Evolutionary conservation across 2,797 vertebrate genomes (phyloP).

Genomic region (Amphiprion clarkii): DNA sequence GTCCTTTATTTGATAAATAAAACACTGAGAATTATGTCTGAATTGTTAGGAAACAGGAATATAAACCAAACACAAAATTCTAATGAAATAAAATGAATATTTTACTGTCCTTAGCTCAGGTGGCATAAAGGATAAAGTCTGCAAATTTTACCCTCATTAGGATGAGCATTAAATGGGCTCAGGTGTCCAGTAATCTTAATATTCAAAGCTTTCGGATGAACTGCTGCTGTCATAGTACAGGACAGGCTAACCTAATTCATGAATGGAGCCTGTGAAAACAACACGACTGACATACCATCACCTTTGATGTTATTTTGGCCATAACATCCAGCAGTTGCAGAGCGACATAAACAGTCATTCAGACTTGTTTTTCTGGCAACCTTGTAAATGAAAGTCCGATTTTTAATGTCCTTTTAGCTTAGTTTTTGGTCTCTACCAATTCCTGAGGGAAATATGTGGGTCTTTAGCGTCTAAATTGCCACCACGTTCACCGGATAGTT

Average conservation of each 20-base stretch:
- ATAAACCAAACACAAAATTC: too few relatives aligned
- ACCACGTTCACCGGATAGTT: background rate
- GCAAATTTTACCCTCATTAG: too few relatives aligned
- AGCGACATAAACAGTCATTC: background rate
- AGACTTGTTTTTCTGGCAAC: too few relatives aligned
- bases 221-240: background rate
- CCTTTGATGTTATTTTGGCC: background rate
- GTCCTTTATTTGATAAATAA: too few relatives aligned
- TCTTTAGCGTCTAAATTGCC: background rate
- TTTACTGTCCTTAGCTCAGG: too few relatives aligned
- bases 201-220: background rate
- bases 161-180: background rate
- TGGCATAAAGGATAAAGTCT: too few relatives aligned
- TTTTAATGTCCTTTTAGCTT: background rate
- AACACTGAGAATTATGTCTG: too few relatives aligned
- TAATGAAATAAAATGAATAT: too few relatives aligned
- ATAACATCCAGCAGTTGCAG: background rate
- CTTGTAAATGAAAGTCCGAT: too few relatives aligned
- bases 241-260: too few relatives aligned
- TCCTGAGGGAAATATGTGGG: background rate
- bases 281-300: background rate
- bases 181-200: background rate
- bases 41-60: too few relatives aligned
- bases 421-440: background rate
- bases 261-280: too few relatives aligned